Base-by-base conservation (phyloP, 2,113 vertebrate genomes). In the Chamaetylas fuelleborni region DNA sequence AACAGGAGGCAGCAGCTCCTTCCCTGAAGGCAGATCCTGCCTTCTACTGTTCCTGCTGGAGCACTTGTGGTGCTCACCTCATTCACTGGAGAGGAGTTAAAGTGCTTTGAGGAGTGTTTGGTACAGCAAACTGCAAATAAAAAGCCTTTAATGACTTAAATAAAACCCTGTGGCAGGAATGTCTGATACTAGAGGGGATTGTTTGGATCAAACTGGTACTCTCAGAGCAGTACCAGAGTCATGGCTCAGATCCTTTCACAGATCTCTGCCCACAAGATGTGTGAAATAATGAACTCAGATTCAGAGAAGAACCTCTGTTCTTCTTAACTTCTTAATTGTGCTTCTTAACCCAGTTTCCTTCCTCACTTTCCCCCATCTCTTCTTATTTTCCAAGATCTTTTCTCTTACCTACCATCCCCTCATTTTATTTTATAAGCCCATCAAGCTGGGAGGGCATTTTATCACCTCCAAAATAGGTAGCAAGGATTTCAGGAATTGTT, bases 61-160 rank as follows among this genome's bases (percentile, higher is more conserved):
- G 47, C 14, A 1, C 34, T 33, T 51, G 86, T 76, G 80, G 23
- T 34, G 28, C 91, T 84, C 8, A 0, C 53, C 56, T 84, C 11
- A 22, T 84, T 57, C 62, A 19, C 50, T 76, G 57, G 24, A 45
- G 85, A 69, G 88, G 48, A 61, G 64, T 69, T 85, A 13, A 76
- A 90, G 78, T 57, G 34, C 90, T 90, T 79, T 5, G 72, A 79
- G 70, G 53, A 64, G 47, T 31, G 40, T 79, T 93, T 87, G 76
- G 48, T 79, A 60, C 43, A 57, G 48, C 45, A 66, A 73, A 47
- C 42, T 60, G 58, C 70, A 88, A 93, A 83, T 93, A 92, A 79
- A 92, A 84, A 89, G 36, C 56, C 16, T 72, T 91, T 95, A 86
- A 86, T 67, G 83, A 71, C 91, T 93, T 67, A 20, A 86, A 54